Evolutionary conservation across 2,888 invertebrate species (phyloP).

Genomic region (Metellina segmentata): DNA sequence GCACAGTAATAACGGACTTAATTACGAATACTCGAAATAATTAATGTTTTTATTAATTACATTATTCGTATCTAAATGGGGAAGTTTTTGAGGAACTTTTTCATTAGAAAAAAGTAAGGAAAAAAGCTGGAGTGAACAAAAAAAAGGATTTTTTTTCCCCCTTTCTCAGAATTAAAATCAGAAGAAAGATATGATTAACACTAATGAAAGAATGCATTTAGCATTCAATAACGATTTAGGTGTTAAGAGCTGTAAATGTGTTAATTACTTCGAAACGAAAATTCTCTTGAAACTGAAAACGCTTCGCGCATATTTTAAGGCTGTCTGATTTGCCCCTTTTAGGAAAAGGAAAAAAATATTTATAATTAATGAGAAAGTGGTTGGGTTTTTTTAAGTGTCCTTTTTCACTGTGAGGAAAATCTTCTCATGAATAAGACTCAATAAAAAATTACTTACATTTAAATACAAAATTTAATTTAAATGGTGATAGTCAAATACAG

Average conservation of each 20-base stretch:
- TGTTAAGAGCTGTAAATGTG: constrained; percentile 72
- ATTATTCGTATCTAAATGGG: constrained; percentile 60
- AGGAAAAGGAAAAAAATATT: constrained; percentile 25
- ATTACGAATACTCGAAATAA: constrained; percentile 70
- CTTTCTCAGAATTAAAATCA: constrained; percentile 59
- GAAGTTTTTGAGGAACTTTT: constrained; percentile 54
- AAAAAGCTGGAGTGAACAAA: constrained; percentile 21
- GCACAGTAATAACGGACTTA: constrained; percentile 60
- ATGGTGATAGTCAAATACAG: not conserved
- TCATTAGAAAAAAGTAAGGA: constrained; percentile 43
- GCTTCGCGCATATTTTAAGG: constrained; percentile 59
- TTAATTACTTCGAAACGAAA: constrained; percentile 55
- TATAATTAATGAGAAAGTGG: constrained; percentile 54
- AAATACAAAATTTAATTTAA: not conserved
- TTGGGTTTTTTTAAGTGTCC: not conserved
- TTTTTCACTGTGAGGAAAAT: not conserved
- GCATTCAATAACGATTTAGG: constrained; percentile 69
- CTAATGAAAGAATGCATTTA: constrained; percentile 73
- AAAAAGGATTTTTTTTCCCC: constrained; percentile 30
- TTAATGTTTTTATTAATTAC: constrained; percentile 72
- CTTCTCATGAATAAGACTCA: not conserved
- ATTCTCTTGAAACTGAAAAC: constrained; percentile 33
- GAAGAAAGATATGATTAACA: constrained; percentile 62
- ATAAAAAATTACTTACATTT: not conserved
- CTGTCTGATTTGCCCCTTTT: constrained; percentile 25